Conservation (phyloP, 2,888 invertebrate species). For the Tipula unca region DNA sequence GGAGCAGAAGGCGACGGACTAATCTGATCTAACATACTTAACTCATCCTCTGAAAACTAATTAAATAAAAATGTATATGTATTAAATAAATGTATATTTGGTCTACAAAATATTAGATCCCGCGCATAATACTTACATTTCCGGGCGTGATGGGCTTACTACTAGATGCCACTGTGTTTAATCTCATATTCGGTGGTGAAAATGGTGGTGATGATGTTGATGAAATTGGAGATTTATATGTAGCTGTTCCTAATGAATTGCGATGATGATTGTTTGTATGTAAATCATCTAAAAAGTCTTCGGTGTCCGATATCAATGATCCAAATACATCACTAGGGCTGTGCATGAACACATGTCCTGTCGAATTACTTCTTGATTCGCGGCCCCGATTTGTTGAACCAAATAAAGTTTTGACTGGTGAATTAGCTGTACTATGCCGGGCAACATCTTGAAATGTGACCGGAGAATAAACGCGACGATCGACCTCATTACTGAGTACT, state of each 20-base stretch:
- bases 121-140: constrained; percentile 29
- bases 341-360: constrained; percentile 48
- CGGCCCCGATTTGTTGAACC: constrained; percentile 36
- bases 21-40: constrained; percentile 36
- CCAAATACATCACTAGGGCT: constrained; percentile 52
- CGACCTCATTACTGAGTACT: constrained; percentile 42
- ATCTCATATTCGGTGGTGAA: constrained; percentile 47
- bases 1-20: constrained; percentile 46
- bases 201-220: constrained; percentile 28
- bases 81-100: too few relatives aligned
- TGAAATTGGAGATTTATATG: constrained; percentile 27
- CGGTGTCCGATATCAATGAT: constrained; percentile 48
- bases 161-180: constrained; percentile 45
- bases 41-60: constrained; percentile 36
- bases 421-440: constrained; percentile 66
- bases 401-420: constrained; percentile 51
- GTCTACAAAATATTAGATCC: constrained; percentile 25
- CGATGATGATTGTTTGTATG: constrained; percentile 34
- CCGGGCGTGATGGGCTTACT: constrained; percentile 30
- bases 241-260: constrained; percentile 30
- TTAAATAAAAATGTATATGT: background rate
- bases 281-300: constrained; percentile 46
- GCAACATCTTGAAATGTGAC: constrained; percentile 79
- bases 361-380: constrained; percentile 63
- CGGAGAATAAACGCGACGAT: constrained; percentile 68